Conservation (phyloP, 2,797 vertebrate genomes). For the Takifugu rubripes region DNA sequence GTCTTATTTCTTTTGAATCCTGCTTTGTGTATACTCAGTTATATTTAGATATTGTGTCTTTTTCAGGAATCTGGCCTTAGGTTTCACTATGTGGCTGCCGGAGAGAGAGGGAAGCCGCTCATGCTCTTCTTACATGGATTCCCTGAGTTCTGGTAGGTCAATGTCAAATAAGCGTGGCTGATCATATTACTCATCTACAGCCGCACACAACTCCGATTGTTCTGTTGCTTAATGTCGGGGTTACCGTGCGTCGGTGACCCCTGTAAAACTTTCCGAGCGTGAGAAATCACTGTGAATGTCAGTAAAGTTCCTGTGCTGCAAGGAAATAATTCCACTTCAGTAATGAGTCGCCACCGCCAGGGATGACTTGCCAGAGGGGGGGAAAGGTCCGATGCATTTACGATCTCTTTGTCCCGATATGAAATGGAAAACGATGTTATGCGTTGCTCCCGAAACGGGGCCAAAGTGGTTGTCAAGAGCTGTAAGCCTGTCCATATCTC, state of each 20-base stretch:
- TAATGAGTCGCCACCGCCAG: conserved; percentile 18
- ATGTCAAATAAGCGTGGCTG: not conserved
- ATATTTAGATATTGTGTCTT: conserved; percentile 6
- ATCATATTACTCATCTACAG: not conserved
- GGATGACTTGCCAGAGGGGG: conserved; percentile 13
- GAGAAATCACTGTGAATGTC: conserved; percentile 16
- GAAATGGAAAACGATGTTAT: conserved; percentile 36
- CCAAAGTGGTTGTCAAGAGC: conserved; percentile 58
- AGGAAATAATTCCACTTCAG: conserved; percentile 4
- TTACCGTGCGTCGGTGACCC: too few relatives aligned
- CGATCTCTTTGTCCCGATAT: conserved; percentile 35
- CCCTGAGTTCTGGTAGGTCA: conserved; percentile 96
- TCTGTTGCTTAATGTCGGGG: not conserved
- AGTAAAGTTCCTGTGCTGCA: conserved; percentile 6
- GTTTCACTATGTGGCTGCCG: conserved; percentile 97
- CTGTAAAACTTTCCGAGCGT: too few relatives aligned
- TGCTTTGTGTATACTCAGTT: too few relatives aligned
- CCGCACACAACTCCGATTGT: not conserved
- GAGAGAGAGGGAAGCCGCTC: conserved; percentile 95
- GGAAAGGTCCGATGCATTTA: conserved; percentile 22
- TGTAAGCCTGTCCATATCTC: conserved; percentile 57
- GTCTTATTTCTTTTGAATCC: too few relatives aligned
- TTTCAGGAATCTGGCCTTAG: conserved; percentile 92
- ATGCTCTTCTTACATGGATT: conserved; percentile 98
- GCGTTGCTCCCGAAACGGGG: conserved; percentile 42